phyloP scores from a whole-genome alignment of 2,113 vertebrate genomes.

The Urocynchramus pylzowi region DNA sequence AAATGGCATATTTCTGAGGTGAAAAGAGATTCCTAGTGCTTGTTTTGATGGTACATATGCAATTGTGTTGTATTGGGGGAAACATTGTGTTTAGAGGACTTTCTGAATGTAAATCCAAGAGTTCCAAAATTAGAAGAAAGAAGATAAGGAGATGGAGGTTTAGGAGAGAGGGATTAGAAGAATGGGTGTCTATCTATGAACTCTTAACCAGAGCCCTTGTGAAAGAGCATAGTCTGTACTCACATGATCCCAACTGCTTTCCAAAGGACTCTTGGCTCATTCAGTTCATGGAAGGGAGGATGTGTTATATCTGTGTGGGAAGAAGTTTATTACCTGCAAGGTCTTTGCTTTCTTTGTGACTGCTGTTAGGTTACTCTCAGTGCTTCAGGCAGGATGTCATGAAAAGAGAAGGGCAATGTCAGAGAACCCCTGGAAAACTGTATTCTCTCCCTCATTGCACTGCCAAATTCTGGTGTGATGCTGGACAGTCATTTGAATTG shows the following conservation, averaged over 20 bases:
- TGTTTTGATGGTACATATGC: not conserved
- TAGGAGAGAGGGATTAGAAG: not conserved
- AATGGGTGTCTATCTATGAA: not conserved
- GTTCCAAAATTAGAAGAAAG: not conserved
- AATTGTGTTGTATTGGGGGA: not conserved
- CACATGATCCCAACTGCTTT: not conserved
- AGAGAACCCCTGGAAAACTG: not conserved
- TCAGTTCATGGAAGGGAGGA: not conserved
- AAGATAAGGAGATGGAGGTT: not conserved
- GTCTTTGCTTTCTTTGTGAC: not conserved
- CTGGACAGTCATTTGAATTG: not conserved
- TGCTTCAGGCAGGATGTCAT: not conserved
- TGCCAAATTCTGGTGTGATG: not conserved
- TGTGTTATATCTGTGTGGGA: not conserved
- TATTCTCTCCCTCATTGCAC: not conserved
- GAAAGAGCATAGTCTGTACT: not conserved
- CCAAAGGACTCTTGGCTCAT: not conserved
- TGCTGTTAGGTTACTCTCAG: not conserved
- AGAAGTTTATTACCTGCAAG: not conserved
- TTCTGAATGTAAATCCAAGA: not conserved
- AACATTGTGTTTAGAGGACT: not conserved
- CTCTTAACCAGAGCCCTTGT: not conserved
- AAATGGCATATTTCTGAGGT: not conserved
- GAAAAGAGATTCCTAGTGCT: not conserved
- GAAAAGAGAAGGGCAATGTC: not conserved